A percentile compares a stretch with the other conserved stretches of the same genome.
Conservation (phyloP, 2,888 invertebrate genomes). For the Sminthurinus aureus region DNA sequence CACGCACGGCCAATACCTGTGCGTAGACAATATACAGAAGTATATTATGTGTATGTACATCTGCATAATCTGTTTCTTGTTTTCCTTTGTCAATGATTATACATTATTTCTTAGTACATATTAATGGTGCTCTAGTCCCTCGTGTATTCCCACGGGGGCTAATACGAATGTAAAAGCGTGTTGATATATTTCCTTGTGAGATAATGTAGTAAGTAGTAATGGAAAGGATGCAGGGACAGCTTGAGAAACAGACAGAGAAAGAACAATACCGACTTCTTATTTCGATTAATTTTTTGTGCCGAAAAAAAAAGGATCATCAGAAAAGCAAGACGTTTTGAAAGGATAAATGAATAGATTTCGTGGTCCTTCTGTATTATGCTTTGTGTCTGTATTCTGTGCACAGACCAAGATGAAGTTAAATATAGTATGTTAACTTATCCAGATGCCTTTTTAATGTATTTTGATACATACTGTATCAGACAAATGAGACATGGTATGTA, state of each 20-base stretch:
- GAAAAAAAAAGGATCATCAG: conserved; percentile 10
- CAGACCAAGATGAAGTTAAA: background rate
- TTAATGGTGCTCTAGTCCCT: background rate
- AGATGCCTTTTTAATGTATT: background rate
- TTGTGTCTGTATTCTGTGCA: background rate
- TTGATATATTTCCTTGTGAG: background rate
- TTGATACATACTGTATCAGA: no score
- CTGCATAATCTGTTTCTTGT: background rate
- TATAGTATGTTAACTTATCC: background rate
- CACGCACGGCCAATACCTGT: no score
- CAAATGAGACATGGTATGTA: background rate
- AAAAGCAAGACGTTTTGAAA: background rate
- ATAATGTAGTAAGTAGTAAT: background rate
- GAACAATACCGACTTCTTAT: conserved; percentile 49
- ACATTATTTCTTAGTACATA: background rate
- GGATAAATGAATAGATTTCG: no score
- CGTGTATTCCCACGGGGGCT: conserved; percentile 34
- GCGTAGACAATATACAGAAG: no score
- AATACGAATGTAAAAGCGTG: background rate
- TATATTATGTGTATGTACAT: no score
- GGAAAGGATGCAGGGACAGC: conserved; percentile 31
- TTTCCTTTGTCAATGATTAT: background rate
- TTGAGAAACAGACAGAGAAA: conserved; percentile 33
- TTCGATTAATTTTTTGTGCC: conserved; percentile 49
- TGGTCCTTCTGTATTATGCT: background rate